phyloP scores from a whole-genome alignment of 1,140 invertebrate genomes.

The Apis laboriosa region DNA sequence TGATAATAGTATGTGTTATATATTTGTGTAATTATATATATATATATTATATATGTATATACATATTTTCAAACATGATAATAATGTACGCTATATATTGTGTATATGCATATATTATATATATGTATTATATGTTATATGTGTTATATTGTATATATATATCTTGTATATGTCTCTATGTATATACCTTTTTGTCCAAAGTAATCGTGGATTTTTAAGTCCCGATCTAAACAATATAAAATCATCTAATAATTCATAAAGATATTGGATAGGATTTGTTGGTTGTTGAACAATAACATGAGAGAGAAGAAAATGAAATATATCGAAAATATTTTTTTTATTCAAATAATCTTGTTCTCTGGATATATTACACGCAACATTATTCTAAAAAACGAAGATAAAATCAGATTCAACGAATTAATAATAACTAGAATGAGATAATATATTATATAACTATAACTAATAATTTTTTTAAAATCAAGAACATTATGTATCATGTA shows the following conservation, averaged over 20 bases:
- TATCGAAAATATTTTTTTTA: conserved; percentile 76
- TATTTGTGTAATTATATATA: too few relatives aligned
- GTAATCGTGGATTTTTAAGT: conserved; percentile 75
- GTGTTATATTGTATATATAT: background rate
- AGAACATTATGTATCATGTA: background rate
- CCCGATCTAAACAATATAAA: conserved; percentile 79
- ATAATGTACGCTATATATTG: background rate
- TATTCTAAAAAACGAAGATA: background rate
- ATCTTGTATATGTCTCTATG: background rate
- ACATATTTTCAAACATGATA: background rate
- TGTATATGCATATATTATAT: background rate
- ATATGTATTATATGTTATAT: background rate
- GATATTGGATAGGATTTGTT: conserved; percentile 78
- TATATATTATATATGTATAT: too few relatives aligned
- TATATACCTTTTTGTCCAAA: conserved; percentile 72
- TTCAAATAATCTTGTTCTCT: conserved; percentile 64
- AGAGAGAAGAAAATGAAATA: conserved; percentile 79
- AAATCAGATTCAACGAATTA: background rate
- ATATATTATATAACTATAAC: too few relatives aligned
- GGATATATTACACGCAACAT: too few relatives aligned
- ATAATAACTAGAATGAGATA: background rate
- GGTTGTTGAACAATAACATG: conserved; percentile 77
- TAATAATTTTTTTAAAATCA: too few relatives aligned
- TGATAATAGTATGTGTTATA: background rate
- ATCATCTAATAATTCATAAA: conserved; percentile 78